A percentile compares a stretch with the other conserved stretches of the same genome.
Conservation (phyloP, 1,140 invertebrate genomes). For the Paralvinella palmiformis region DNA sequence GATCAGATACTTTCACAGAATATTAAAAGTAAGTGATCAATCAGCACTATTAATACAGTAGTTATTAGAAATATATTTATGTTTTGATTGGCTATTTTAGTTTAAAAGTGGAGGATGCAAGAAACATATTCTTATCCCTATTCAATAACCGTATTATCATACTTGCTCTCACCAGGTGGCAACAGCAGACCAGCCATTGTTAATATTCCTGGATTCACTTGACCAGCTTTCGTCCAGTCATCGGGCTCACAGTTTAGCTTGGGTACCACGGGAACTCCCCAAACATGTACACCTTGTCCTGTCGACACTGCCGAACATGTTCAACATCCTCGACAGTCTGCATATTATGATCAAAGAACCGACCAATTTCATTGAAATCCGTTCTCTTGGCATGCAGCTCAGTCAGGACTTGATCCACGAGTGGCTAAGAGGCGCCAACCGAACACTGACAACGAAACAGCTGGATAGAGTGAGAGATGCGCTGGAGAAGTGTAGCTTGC, state of each 20-base stretch:
- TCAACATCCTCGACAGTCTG: slow-evolving; percentile 35
- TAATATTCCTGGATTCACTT: slow-evolving; percentile 46
- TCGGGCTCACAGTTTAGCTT: slow-evolving; percentile 35
- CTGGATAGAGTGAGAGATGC: slow-evolving; percentile 24
- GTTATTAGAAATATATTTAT: too few species aligned
- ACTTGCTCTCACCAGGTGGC: slow-evolving; percentile 13
- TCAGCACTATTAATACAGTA: too few species aligned
- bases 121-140: slow-evolving; percentile 1
- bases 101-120: too few species aligned
- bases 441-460: slow-evolving; percentile 31
- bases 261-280: slow-evolving; percentile 39
- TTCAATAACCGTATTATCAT: background rate
- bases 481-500: slow-evolving; percentile 33
- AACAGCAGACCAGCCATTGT: slow-evolving; percentile 25
- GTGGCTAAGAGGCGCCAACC: slow-evolving; percentile 26
- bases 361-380: slow-evolving; percentile 14
- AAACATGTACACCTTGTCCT: slow-evolving; percentile 64
- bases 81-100: too few species aligned
- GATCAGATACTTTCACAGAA: slow-evolving; percentile 16
- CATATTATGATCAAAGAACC: background rate
- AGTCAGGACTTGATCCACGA: slow-evolving; percentile 16
- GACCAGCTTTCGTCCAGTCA: slow-evolving; percentile 38
- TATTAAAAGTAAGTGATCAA: slow-evolving; percentile 13
- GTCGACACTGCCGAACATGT: slow-evolving; percentile 41
- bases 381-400: slow-evolving; percentile 14